Evolutionary conservation across 2,888 invertebrate species (phyloP).

Genomic region (Prenolepis imparis): DNA sequence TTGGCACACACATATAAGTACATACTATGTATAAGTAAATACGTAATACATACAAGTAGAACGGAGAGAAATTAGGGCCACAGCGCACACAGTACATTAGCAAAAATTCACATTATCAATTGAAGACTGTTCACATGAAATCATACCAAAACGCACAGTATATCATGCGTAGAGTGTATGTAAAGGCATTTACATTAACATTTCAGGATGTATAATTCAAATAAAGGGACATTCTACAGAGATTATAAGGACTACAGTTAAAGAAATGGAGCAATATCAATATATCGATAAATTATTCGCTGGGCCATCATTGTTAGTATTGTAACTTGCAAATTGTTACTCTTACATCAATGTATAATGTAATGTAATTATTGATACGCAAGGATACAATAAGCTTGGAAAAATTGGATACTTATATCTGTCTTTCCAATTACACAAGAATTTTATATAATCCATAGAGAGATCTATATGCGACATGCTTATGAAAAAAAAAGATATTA

Average conservation of each 20-base stretch:
- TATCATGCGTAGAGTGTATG: neutral
- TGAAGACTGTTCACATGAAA: constrained; percentile 31
- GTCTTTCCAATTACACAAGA: neutral
- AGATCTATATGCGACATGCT: constrained; percentile 14
- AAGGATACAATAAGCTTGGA: neutral
- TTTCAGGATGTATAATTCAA: constrained; percentile 42
- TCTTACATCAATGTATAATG: constrained; percentile 11
- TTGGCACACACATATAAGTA: neutral
- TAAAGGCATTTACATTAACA: constrained; percentile 29
- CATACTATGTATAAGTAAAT: neutral
- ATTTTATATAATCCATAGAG: constrained; percentile 30
- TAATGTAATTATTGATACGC: neutral
- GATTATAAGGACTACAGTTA: constrained; percentile 44
- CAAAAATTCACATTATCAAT: constrained; percentile 5
- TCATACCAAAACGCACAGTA: constrained; percentile 1
- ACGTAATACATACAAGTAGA: neutral
- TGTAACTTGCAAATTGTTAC: constrained; percentile 10
- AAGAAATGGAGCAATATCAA: constrained; percentile 15
- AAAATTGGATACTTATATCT: neutral
- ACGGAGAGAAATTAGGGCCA: neutral
- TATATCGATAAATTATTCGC: neutral
- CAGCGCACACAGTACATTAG: neutral
- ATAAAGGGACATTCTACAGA: constrained; percentile 34
- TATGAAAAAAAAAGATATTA: neutral
- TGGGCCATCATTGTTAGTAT: neutral